Conservation (phyloP, 2,888 invertebrate genomes). For the Sinodicranocentrus sp. region DNA sequence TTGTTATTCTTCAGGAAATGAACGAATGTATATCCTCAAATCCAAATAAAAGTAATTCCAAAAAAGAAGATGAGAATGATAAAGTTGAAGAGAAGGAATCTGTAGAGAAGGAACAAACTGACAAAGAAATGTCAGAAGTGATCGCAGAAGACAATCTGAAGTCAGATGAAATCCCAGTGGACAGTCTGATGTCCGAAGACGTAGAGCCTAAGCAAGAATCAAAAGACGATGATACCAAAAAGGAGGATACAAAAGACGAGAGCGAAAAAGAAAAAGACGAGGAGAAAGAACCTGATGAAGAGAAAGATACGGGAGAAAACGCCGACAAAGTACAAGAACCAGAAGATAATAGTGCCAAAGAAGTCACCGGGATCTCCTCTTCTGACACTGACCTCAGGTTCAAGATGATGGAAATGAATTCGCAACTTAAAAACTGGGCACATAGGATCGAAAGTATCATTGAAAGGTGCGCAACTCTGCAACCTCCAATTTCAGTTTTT, state of each 20-base stretch:
- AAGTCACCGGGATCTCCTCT: conserved; percentile 23
- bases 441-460: conserved; percentile 72
- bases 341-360: conserved; percentile 54
- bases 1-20: conserved; percentile 73
- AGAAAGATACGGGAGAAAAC: conserved; percentile 19
- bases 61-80: conserved; percentile 46
- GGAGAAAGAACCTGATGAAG: conserved; percentile 22
- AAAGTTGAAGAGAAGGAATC: conserved; percentile 30
- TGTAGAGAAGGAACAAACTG: conserved; percentile 42
- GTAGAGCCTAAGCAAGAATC: neutral
- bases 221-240: conserved; percentile 33
- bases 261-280: conserved; percentile 45
- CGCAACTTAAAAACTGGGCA: conserved; percentile 71
- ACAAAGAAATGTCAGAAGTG: conserved; percentile 12
- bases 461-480: conserved; percentile 77
- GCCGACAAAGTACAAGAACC: conserved; percentile 19
- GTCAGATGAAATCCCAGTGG: conserved; percentile 7
- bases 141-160: conserved; percentile 16
- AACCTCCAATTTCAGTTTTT: conserved; percentile 71
- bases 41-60: neutral
- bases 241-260: conserved; percentile 39
- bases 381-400: conserved; percentile 52
- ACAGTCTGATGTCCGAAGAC: conserved; percentile 1
- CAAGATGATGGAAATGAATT: conserved; percentile 69
- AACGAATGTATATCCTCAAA: conserved; percentile 71